Base-by-base conservation (phyloP, 2,888 invertebrate genomes). In the Tetropium fuscum region DNA sequence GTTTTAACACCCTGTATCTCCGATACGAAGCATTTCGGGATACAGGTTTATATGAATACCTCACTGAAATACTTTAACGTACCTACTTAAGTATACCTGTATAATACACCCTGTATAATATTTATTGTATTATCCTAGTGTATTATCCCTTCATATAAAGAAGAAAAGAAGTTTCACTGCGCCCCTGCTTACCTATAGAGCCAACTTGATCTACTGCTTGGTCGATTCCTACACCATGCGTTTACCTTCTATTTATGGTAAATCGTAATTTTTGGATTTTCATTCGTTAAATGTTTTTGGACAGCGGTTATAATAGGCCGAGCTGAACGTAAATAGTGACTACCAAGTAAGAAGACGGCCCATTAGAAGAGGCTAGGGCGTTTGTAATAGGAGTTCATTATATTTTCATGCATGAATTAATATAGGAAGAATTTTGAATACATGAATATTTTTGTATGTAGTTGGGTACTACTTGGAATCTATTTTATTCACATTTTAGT, bases 201-300 rank as follows among this genome's bases (percentile, higher is more conserved):
- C 53, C 18, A n/a, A n/a, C 34, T 44, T 53, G 53, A 53, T 53
- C 25, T 53, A 53, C 30, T 53, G 53, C 43, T 41, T 27, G 20
- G 32, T 34, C 44, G 20, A 53, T 53, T 40, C 53, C 34, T 20
- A 43, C 43, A 19, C 27, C 27, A 16, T 44, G 69, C 67, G 63
- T 72, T 69, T 71, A 63, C 62, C 54, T 63, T 55, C 61, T 71
- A 73, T 74, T 73, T 74, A 73, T 73, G 72, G 63, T 58, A 48
- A 63, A 72, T 71, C 73, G 71, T 74, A 74, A 74, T 72, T 74
- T 74, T 69, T 57, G 73, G 74, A 74, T 74, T 73, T 72, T 71
- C 74, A 34, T 34, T 34, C 34, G 34, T 34, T 34, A 34, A 34
- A 34, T 34, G 34, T 34, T 34, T 34, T 71, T 51, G 58, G 72